These are phyloP conservation scores for Phrynocephalus vlangalii DNA, from an alignment of 2,797 vertebrate species.

Conservation along the genomic window DNA sequence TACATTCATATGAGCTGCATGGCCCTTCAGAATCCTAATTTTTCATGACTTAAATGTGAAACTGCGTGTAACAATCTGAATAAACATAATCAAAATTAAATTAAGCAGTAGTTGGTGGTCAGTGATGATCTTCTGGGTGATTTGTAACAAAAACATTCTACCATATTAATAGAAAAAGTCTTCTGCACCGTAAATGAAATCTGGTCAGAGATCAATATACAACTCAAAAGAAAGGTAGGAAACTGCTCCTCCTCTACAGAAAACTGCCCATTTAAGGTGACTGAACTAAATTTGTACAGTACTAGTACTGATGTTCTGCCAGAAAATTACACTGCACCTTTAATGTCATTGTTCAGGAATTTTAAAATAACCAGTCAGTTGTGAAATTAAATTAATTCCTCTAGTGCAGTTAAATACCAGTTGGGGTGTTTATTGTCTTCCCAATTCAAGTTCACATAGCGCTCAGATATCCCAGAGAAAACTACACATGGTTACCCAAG, in stretches of 20 bases:
- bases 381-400: background rate
- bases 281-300: background rate
- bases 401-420: background rate
- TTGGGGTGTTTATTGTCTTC: background rate
- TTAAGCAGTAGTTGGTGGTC: background rate
- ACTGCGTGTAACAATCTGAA: background rate
- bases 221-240: background rate
- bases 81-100: background rate
- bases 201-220: background rate
- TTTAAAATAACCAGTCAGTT: slow-evolving; percentile 1
- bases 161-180: background rate
- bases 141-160: background rate
- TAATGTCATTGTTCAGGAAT: background rate
- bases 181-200: background rate
- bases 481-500: background rate
- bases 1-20: background rate
- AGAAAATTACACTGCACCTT: background rate
- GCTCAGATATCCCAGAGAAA: background rate
- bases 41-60: background rate
- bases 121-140: background rate
- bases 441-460: background rate
- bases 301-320: background rate
- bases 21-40: background rate
- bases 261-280: background rate
- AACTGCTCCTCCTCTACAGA: background rate